phyloP scores from a whole-genome alignment of 2,888 invertebrate species.

The Patella ulyssiponensis region DNA sequence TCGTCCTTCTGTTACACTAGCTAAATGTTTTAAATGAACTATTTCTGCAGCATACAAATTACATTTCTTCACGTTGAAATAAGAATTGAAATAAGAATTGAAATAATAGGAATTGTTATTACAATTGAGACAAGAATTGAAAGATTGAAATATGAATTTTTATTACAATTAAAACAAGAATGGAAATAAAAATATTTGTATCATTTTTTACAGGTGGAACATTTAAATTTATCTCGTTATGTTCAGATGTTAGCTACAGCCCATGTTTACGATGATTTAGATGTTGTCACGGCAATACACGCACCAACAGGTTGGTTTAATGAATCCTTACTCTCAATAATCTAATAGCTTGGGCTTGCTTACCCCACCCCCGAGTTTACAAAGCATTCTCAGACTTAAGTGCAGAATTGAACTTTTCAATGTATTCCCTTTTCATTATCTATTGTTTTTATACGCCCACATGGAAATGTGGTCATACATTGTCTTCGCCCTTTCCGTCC shows the following conservation, averaged over 20 bases:
- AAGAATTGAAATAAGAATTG: not conserved
- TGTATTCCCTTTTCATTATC: too few relatives aligned
- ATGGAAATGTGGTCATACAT: too few relatives aligned
- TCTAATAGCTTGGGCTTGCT: too few relatives aligned
- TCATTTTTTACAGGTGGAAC: conserved; percentile 77
- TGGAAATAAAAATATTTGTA: not conserved
- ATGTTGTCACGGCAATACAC: conserved; percentile 83
- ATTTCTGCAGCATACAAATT: too few relatives aligned
- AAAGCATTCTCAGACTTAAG: too few relatives aligned
- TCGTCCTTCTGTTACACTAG: too few relatives aligned
- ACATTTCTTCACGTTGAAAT: not conserved
- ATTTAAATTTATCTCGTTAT: conserved; percentile 81
- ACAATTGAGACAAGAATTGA: not conserved
- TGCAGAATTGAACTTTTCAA: too few relatives aligned
- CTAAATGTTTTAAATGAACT: too few relatives aligned
- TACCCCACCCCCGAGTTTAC: not conserved
- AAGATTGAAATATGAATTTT: too few relatives aligned
- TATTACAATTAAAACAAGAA: not conserved
- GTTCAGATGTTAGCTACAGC: conserved; percentile 82
- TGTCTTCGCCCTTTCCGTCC: too few relatives aligned
- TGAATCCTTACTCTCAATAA: not conserved
- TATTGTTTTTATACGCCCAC: too few relatives aligned
- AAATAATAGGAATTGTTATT: too few relatives aligned
- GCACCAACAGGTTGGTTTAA: conserved; percentile 80
- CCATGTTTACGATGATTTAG: conserved; percentile 81